phyloP scores from a whole-genome alignment of 2,888 invertebrate genomes.

The Cryptosula pallasiana region DNA sequence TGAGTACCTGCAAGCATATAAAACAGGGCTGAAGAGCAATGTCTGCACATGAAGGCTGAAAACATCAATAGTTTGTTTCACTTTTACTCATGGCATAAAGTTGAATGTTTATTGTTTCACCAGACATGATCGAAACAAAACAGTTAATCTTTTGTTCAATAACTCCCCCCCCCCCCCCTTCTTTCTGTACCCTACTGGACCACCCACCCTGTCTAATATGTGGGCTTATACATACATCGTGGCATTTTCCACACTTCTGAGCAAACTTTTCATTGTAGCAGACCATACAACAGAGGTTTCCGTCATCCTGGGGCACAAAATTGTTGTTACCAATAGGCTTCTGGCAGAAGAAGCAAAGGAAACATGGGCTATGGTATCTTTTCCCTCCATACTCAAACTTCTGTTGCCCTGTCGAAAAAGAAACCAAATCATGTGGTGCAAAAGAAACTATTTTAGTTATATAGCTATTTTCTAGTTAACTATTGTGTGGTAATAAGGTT shows the following conservation, averaged over 20 bases:
- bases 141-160: no score
- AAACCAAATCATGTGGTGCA: background rate
- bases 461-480: no score
- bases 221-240: conserved; percentile 25
- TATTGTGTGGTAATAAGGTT: no score
- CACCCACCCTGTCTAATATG: no score
- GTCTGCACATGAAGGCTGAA: no score
- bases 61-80: no score
- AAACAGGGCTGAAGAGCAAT: background rate
- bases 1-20: background rate
- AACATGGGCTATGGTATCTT: conserved; percentile 99
- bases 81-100: no score
- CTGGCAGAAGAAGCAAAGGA: conserved; percentile 95
- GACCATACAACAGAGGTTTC: conserved; percentile 90
- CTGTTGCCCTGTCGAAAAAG: conserved; percentile 77
- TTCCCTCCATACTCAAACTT: conserved; percentile 99
- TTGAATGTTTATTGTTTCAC: no score
- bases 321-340: conserved; percentile 94
- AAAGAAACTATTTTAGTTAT: no score
- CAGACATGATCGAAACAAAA: no score
- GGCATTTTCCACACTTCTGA: conserved; percentile 92
- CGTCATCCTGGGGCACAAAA: conserved; percentile 84
- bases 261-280: conserved; percentile 99
- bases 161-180: no score
- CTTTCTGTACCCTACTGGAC: no score